phyloP scores from a whole-genome alignment of 2,888 invertebrate genomes.

The Tryphoninae sp. region DNA sequence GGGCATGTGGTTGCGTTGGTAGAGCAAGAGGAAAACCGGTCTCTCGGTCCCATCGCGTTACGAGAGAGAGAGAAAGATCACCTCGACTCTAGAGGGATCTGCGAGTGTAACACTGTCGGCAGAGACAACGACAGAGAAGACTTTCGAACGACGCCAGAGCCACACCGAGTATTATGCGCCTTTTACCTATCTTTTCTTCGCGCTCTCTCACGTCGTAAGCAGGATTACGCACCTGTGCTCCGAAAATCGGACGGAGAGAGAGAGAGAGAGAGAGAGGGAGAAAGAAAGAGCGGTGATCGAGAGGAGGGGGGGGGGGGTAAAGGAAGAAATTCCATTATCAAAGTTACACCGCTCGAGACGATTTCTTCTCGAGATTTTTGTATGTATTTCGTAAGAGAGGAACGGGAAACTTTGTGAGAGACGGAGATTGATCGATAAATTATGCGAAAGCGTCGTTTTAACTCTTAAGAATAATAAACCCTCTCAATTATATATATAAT shows the following conservation, averaged over 20 bases:
- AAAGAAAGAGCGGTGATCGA: slow-evolving; percentile 26
- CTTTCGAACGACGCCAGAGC: slow-evolving; percentile 4
- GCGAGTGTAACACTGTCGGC: slow-evolving; percentile 13
- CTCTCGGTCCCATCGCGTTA: slow-evolving; percentile 51
- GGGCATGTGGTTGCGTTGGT: neutral
- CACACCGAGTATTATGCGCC: neutral
- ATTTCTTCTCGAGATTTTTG: slow-evolving; percentile 1
- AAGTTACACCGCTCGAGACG: slow-evolving; percentile 27
- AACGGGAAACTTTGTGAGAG: too few species aligned
- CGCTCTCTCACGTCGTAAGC: neutral
- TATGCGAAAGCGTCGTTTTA: slow-evolving; percentile 7
- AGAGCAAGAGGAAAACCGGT: slow-evolving; percentile 68
- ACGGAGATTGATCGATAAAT: neutral
- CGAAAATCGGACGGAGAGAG: neutral
- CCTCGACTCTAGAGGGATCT: slow-evolving; percentile 16
- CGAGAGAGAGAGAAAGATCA: neutral
- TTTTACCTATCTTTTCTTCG: slow-evolving; percentile 34
- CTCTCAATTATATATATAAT: slow-evolving; percentile 4
- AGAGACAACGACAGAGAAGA: slow-evolving; percentile 24
- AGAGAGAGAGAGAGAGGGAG: slow-evolving; percentile 8
- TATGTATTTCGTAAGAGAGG: neutral
- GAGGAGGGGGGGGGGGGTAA: slow-evolving; percentile 32
- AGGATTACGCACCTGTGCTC: slow-evolving; percentile 1
- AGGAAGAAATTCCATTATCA: slow-evolving; percentile 44
- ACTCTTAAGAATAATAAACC: slow-evolving; percentile 30